A percentile compares a stretch with the other conserved stretches of the same genome.
Evolutionary conservation across 2,113 vertebrate species (phyloP).

Genomic region (Sclerurus mexicanus): DNA sequence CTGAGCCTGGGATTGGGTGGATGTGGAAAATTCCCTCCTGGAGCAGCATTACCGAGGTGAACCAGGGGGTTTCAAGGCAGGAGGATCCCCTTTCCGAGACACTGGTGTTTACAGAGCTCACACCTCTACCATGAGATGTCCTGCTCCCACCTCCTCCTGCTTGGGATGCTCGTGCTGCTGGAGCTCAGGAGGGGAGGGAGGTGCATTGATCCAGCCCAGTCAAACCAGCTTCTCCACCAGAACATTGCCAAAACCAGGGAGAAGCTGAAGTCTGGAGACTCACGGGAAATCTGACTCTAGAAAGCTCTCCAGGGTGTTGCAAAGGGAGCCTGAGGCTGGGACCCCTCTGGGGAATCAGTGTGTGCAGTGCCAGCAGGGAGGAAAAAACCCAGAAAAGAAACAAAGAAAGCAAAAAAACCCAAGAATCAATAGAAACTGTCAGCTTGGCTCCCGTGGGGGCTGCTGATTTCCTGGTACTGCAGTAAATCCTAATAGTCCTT

Average conservation of each 20-base stretch:
- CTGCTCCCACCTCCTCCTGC: background rate
- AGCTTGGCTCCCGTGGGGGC: background rate
- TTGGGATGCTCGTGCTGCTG: background rate
- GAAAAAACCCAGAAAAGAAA: background rate
- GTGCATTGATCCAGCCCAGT: background rate
- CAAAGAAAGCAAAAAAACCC: background rate
- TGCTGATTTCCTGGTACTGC: background rate
- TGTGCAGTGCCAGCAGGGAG: background rate
- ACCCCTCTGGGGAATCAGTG: background rate
- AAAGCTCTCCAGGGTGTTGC: background rate
- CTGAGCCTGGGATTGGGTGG: background rate
- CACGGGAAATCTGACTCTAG: background rate
- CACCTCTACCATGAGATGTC: background rate
- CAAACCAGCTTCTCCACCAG: background rate
- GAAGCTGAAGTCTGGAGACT: background rate
- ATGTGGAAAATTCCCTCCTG: background rate
- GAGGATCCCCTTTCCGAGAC: background rate
- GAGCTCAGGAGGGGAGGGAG: background rate
- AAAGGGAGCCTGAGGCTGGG: background rate
- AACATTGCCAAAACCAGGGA: background rate
- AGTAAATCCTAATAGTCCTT: background rate
- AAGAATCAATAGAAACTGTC: background rate
- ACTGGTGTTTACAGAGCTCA: background rate
- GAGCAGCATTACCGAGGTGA: fast-evolving
- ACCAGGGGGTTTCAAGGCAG: background rate